Evolutionary conservation across 1,140 invertebrate species (phyloP), one percentile per base, ranked within the genome.

Genomic region (Nomia melanderi): DNA sequence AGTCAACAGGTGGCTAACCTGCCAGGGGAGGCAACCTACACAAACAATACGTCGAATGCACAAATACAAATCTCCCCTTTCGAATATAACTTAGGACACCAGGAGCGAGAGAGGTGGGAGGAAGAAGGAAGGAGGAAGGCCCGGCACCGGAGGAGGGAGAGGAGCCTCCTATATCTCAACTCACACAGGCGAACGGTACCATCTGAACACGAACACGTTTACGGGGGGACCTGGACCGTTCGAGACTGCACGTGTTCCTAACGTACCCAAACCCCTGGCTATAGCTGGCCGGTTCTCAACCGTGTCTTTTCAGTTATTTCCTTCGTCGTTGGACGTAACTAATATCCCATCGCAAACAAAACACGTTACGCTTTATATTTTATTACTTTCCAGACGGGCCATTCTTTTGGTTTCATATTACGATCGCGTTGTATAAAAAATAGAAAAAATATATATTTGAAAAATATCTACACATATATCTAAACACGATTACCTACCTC

Each of bases 1-100:
- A 91, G 90, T 91, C 91, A 92, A 92, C 91, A 92, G 91, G 91
- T 91, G 91, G 90, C 88, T 91, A 92, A 92, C 90, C 90, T 92
- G 90, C 88, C 86, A 88, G 83, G 74, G 81, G 87, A 89, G 88
- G 87, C 84, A 91, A 92, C 90, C 87, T 91, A 91, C 88, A 89
- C 90, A 90, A 91, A 91, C 88, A 91, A 92, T 91, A 86, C 90
- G 84, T 88, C 83, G 79, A 86, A 91, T 91, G 87, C 90, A 91
- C 90, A 90, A 92, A 92, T 92, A 92, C 89, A 87, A 91, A 90
- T 90, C 88, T 91, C 85, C 80, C 82, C 77, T 82, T 83, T 81
- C 62, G 81, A 77, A 85, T 88, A 85, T 88, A 90, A 88, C 86
- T 89, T 82, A 62, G 78, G 82, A 78, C 83, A 78, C 77, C 81